Evolutionary conservation across 1,140 invertebrate genomes (phyloP).

Genomic region (Zaprionus nigranus): DNA sequence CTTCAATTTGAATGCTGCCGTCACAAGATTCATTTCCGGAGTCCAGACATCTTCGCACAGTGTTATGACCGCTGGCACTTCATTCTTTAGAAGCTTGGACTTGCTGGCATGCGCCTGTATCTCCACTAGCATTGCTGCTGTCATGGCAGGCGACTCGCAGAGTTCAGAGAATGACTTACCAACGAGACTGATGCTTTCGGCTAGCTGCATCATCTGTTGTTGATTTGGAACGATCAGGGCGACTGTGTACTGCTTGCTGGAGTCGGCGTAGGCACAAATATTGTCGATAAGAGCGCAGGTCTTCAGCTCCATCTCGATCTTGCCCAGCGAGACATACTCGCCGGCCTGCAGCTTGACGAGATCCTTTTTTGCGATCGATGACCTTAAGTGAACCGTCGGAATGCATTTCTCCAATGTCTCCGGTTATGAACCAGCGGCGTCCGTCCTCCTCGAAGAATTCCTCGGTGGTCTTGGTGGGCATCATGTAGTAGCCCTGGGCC

Average conservation of each 20-base stretch:
- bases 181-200: constrained; percentile 87
- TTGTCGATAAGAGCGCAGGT: constrained; percentile 97
- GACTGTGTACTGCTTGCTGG: constrained; percentile 93
- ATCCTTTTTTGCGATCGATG: constrained; percentile 99
- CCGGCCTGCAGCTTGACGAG: constrained; percentile 98
- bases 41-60: constrained; percentile 96
- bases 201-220: constrained; percentile 89
- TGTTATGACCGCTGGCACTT: constrained; percentile 95
- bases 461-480: constrained; percentile 94
- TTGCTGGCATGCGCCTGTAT: constrained; percentile 92
- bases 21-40: constrained; percentile 97
- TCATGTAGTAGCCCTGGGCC: constrained; percentile 97
- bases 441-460: constrained; percentile 95
- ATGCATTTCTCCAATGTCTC: constrained; percentile 98
- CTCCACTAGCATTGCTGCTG: constrained; percentile 91
- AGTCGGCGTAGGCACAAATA: constrained; percentile 96
- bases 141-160: constrained; percentile 89
- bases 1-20: constrained; percentile 98
- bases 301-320: constrained; percentile 96
- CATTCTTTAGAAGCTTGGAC: constrained; percentile 94
- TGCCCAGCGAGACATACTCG: constrained; percentile 97
- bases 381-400: constrained; percentile 97
- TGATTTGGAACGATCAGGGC: constrained; percentile 96
- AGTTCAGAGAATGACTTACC: constrained; percentile 89
- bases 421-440: constrained; percentile 96